Conservation (phyloP, 2,888 invertebrate genomes). For the Clusia tigrina region DNA sequence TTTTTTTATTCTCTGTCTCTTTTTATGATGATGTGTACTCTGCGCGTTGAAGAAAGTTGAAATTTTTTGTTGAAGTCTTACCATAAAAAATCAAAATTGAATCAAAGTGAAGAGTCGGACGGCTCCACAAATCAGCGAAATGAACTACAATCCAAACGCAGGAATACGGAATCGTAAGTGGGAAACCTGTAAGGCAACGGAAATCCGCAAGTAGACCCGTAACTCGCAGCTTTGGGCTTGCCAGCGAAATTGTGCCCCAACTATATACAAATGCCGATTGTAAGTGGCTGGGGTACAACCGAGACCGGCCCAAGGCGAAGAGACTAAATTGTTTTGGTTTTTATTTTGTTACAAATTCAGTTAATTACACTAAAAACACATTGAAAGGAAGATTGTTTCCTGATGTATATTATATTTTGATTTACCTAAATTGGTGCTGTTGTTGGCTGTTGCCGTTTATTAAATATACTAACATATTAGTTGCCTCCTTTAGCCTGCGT, state of each 20-base stretch:
- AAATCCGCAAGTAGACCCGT: constrained; percentile 32
- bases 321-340: background rate
- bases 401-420: too few relatives aligned
- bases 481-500: too few relatives aligned
- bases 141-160: constrained; percentile 62
- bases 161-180: constrained; percentile 63
- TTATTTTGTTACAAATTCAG: too few relatives aligned
- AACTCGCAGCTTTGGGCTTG: background rate
- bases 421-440: too few relatives aligned
- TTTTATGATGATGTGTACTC: constrained; percentile 21
- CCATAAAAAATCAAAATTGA: too few relatives aligned
- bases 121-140: constrained; percentile 25
- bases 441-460: too few relatives aligned
- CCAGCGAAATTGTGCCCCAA: constrained; percentile 23
- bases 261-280: constrained; percentile 14
- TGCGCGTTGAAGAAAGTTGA: background rate
- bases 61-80: too few relatives aligned
- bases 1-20: too few relatives aligned
- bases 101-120: background rate
- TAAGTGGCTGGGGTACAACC: constrained; percentile 23
- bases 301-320: constrained; percentile 16
- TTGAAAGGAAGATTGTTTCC: too few relatives aligned
- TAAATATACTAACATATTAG: too few relatives aligned
- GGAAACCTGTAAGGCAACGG: constrained; percentile 60
- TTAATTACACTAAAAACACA: too few relatives aligned